These are phyloP conservation scores for Hypothenemus hampei DNA, from an alignment of 1,140 invertebrate species.

Conservation along the genomic window DNA sequence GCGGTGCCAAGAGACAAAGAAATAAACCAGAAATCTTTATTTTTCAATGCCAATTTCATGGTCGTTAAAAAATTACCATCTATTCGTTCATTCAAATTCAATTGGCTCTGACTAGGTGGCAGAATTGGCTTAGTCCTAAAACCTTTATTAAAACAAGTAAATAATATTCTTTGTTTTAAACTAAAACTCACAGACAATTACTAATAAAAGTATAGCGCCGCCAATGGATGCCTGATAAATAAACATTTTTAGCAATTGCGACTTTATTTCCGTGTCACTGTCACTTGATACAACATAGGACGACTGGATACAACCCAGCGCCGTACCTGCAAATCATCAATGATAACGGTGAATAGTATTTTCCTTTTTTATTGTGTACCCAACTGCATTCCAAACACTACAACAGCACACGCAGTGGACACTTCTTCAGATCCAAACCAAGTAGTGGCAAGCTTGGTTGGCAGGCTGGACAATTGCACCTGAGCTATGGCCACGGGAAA, in stretches of 20 bases:
- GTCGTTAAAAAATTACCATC: slow-evolving; percentile 12
- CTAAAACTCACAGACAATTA: slow-evolving; percentile 55
- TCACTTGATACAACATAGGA: slow-evolving; percentile 47
- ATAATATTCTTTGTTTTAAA: neutral
- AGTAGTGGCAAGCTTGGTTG: slow-evolving; percentile 63
- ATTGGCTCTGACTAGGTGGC: slow-evolving; percentile 52
- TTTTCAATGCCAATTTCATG: slow-evolving; percentile 23
- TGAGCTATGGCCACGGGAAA: slow-evolving; percentile 62
- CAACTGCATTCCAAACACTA: slow-evolving; percentile 76
- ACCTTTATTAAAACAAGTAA: slow-evolving; percentile 43
- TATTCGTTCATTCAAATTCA: slow-evolving; percentile 7
- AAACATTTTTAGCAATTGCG: slow-evolving; percentile 44
- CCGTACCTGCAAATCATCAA: slow-evolving; percentile 33
- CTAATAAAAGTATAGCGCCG: slow-evolving; percentile 46
- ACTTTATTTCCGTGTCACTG: slow-evolving; percentile 42
- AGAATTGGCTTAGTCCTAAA: slow-evolving; percentile 54
- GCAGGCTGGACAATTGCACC: slow-evolving; percentile 67
- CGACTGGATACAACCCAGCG: slow-evolving; percentile 45
- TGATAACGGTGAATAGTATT: neutral
- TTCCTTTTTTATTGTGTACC: slow-evolving; percentile 26
- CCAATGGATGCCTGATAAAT: slow-evolving; percentile 51
- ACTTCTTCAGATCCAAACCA: slow-evolving; percentile 56
- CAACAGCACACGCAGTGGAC: slow-evolving; percentile 70
- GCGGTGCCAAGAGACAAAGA: slow-evolving; percentile 30
- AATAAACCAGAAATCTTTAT: slow-evolving; percentile 32